Percentiles rank a stretch among this genome's conserved stretches.
Conservation (phyloP, 1,140 invertebrate genomes). For the Polypedilum vanderplanki region DNA sequence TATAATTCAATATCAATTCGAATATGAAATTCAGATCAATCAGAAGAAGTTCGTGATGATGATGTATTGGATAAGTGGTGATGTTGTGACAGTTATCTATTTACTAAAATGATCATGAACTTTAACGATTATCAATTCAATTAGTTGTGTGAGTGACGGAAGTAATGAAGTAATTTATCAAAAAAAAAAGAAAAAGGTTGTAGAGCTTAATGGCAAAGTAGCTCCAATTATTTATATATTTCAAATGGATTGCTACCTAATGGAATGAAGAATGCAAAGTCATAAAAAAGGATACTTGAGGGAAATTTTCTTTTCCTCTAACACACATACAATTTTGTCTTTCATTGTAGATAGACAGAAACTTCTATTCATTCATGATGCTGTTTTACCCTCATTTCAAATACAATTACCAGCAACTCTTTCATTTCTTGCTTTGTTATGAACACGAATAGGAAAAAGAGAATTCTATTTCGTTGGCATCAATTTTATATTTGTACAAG, state of each 20-base stretch:
- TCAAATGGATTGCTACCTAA: background rate
- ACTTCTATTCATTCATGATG: background rate
- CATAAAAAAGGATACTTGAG: conserved; percentile 23
- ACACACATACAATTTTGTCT: too few relatives aligned
- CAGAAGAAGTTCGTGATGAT: background rate
- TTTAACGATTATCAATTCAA: background rate
- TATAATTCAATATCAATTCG: conserved; percentile 8
- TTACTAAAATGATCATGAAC: background rate
- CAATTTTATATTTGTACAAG: background rate
- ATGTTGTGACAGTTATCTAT: background rate
- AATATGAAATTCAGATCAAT: conserved; percentile 14
- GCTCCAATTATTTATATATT: conserved; percentile 19
- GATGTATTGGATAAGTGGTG: background rate
- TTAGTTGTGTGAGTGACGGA: background rate
- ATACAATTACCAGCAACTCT: conserved; percentile 21
- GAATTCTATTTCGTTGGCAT: background rate
- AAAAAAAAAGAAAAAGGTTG: background rate
- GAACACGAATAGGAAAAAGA: background rate
- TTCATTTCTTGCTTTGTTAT: background rate
- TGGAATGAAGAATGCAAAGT: conserved; percentile 26
- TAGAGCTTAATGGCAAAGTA: background rate
- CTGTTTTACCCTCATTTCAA: background rate
- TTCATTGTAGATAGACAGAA: too few relatives aligned
- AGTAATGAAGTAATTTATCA: background rate
- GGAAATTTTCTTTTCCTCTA: background rate